A percentile compares a stretch with the other conserved stretches of the same genome.
Conservation (phyloP, 2,113 vertebrate genomes). For the Oreotrochilus melanogaster region DNA sequence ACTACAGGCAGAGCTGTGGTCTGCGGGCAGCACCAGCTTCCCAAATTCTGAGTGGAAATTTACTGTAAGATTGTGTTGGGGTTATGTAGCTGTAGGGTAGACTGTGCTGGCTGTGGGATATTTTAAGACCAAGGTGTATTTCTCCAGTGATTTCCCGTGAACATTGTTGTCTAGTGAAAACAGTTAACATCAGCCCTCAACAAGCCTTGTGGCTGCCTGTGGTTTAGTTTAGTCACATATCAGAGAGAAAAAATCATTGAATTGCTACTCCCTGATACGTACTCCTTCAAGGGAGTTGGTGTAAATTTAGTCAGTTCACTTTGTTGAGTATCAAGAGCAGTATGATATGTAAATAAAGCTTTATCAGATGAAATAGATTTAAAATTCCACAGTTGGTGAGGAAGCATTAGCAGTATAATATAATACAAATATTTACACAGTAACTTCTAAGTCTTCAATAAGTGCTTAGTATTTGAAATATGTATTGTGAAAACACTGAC, state of each 20-base stretch:
- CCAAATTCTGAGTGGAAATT: neutral
- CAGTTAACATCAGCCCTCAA: neutral
- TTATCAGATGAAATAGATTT: conserved; percentile 64
- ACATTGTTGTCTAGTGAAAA: neutral
- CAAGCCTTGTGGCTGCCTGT: neutral
- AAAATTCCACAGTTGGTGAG: conserved; percentile 64
- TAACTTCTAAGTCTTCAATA: conserved; percentile 69
- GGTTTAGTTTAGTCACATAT: conserved; percentile 10
- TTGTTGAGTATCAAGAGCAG: conserved; percentile 59
- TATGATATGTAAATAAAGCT: conserved; percentile 72
- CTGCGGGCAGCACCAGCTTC: neutral
- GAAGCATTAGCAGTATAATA: conserved; percentile 59
- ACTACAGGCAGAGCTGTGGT: neutral
- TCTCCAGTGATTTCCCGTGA: neutral
- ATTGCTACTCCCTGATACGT: conserved; percentile 46
- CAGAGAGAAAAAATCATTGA: neutral
- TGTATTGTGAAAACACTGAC: conserved; percentile 70
- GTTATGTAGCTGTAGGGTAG: neutral
- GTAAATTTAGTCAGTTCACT: conserved; percentile 67
- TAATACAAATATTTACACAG: conserved; percentile 71
- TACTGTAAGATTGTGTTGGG: neutral
- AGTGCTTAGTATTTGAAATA: conserved; percentile 73
- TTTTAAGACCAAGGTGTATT: neutral
- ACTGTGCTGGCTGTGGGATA: rapidly evolving
- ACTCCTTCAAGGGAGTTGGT: conserved; percentile 34